Base-by-base conservation (phyloP, 2,113 vertebrate species). In the Podarcis muralis region DNA sequence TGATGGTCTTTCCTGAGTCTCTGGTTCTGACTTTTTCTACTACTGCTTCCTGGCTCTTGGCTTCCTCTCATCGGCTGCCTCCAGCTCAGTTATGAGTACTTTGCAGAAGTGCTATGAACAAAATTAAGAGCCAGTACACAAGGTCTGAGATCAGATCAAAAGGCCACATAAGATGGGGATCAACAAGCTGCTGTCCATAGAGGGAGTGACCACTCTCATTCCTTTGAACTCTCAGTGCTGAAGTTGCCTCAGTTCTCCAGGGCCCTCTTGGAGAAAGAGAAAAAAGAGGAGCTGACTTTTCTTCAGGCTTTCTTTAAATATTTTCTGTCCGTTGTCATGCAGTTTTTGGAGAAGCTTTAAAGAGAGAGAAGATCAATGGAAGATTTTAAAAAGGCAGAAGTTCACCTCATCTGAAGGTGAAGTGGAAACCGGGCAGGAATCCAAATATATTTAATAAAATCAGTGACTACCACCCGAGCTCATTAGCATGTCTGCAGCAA, bases 391-490 rank as follows among this genome's bases (percentile, higher is more conserved):
- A 82, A 83, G 80, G 43, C 89, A 88, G 94, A 93, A 94, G 86
- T 94, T 93, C 91, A 95, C 89, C 91, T 94, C 91, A 87, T 95
- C 91, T 94, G 95, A 96, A 97, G 95, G 95, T 96, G 94, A 97
- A 95, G 89, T 94, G 93, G 92, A 95, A 96, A 95, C 95, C 93
- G 91, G 96, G 96, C 91, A 91, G 93, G 81, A 84, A 91, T 96
- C 95, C 96, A 97, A 96, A 96, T 95, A 91, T 87, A 90, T 94
- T 96, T 92, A 94, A 94, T 93, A 93, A 96, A 96, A 95, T 93
- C 93, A 94, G 90, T 94, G 92, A 94, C 94, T 87, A 91, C 84
- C 93, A 74, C 93, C 92, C 93, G 92, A 95, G 92, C 95, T 95
- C 93, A 94, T 96, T 92, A 95, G 83, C 90, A 90, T 32, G 71